These are phyloP conservation scores for Petrophora chlorosata DNA, from an alignment of 2,888 invertebrate species.

Conservation along the genomic window DNA sequence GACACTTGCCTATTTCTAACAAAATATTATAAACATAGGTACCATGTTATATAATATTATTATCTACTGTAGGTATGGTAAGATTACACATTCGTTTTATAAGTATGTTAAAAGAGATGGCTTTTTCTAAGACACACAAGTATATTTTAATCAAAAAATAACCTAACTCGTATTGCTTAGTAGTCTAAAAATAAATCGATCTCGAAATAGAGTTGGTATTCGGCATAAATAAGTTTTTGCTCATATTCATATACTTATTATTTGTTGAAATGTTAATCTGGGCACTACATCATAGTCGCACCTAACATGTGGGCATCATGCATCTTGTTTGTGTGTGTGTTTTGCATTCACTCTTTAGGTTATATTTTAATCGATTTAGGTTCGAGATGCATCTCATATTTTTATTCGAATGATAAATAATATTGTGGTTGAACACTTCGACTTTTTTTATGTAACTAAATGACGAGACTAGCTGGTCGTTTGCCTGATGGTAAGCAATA, in stretches of 20 bases:
- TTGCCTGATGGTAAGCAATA: too few species aligned
- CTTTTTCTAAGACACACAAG: not conserved
- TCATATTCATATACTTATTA: not conserved
- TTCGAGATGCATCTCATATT: too few species aligned
- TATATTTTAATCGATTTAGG: too few species aligned
- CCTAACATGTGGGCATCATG: slow-evolving; percentile 11
- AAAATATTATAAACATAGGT: too few species aligned
- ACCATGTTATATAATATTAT: too few species aligned
- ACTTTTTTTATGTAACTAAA: too few species aligned
- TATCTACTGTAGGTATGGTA: too few species aligned
- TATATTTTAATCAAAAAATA: not conserved
- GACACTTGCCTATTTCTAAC: too few species aligned
- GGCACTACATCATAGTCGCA: slow-evolving; percentile 11
- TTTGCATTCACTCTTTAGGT: slow-evolving; percentile 1
- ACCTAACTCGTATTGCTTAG: not conserved
- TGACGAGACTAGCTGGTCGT: too few species aligned
- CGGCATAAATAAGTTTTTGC: not conserved
- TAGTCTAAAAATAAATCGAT: slow-evolving; percentile 11
- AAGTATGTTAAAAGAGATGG: slow-evolving; percentile 1
- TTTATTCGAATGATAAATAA: too few species aligned
- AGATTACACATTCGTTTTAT: too few species aligned
- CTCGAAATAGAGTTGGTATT: slow-evolving; percentile 8
- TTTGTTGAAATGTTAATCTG: slow-evolving; percentile 16
- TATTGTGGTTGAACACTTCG: too few species aligned
- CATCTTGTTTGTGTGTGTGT: slow-evolving; percentile 6